Percentiles rank a stretch among this genome's conserved stretches.
These are phyloP conservation scores for Xenops minutus DNA, from an alignment of 2,797 vertebrate species.

Conservation along the genomic window DNA sequence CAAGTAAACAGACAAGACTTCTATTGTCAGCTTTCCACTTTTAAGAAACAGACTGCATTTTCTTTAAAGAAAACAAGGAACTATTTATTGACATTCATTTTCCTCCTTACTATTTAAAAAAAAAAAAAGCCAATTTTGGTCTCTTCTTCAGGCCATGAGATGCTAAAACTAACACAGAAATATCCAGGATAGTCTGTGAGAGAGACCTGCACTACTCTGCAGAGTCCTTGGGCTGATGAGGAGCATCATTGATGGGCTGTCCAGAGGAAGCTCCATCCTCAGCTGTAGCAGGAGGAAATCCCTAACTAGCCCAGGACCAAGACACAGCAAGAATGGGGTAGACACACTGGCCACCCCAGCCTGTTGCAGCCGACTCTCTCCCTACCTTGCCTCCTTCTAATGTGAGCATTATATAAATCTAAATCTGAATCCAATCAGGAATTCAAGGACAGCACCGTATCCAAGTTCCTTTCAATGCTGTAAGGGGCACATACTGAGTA, in stretches of 20 bases:
- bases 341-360: neutral
- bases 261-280: constrained; percentile 34
- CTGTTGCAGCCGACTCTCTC: neutral
- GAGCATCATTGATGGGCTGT: constrained; percentile 37
- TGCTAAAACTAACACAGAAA: constrained; percentile 18
- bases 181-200: neutral
- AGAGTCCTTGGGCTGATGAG: neutral
- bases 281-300: constrained; percentile 27
- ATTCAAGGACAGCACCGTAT: constrained; percentile 2
- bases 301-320: neutral
- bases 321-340: neutral
- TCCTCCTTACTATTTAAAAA: neutral
- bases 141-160: constrained; percentile 8
- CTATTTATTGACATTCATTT: neutral
- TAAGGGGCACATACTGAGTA: neutral
- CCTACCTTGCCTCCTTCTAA: neutral
- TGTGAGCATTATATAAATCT: neutral
- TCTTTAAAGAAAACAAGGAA: constrained; percentile 72
- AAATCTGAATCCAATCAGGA: neutral
- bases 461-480: neutral
- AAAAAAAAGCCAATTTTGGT: constrained; percentile 8
- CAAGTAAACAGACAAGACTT: constrained; percentile 74
- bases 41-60: constrained; percentile 61
- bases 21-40: constrained; percentile 35
- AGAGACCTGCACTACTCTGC: neutral